Conservation (phyloP, 2,888 invertebrate genomes). For the Reticulitermes lucifugus region DNA sequence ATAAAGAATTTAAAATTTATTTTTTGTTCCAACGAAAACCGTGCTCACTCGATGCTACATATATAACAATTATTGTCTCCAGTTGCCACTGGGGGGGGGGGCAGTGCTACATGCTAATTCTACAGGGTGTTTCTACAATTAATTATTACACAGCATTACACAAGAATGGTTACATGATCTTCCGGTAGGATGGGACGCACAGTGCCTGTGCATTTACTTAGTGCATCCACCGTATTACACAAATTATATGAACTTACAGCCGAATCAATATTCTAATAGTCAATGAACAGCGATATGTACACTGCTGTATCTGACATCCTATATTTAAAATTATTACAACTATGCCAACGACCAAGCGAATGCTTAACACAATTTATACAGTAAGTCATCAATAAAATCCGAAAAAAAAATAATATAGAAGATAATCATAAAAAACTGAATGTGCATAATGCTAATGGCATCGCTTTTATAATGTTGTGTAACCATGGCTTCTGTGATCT, state of each 20-base stretch:
- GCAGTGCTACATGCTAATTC: constrained; percentile 2
- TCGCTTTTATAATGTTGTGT: background rate
- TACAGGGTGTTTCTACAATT: constrained; percentile 4
- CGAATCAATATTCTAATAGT: too few relatives aligned
- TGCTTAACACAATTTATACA: constrained; percentile 7
- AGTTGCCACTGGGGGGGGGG: constrained; percentile 1
- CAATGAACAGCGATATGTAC: background rate
- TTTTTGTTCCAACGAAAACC: constrained; percentile 21
- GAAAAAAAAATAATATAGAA: background rate
- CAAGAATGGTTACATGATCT: too few relatives aligned
- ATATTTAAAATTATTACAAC: background rate
- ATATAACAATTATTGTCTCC: constrained; percentile 28
- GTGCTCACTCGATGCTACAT: constrained; percentile 21
- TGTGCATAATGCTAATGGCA: background rate
- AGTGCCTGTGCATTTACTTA: too few relatives aligned
- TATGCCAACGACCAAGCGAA: background rate
- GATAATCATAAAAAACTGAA: background rate
- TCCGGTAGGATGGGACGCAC: too few relatives aligned
- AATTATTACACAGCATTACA: background rate
- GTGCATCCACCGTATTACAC: too few relatives aligned
- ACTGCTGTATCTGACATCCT: background rate
- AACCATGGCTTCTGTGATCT: constrained; percentile 18
- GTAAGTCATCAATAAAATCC: background rate
- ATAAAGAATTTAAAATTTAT: constrained; percentile 16
- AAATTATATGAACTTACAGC: too few relatives aligned